Conservation (phyloP, 2,888 invertebrate species). For the Bhutanitis thaidina region DNA sequence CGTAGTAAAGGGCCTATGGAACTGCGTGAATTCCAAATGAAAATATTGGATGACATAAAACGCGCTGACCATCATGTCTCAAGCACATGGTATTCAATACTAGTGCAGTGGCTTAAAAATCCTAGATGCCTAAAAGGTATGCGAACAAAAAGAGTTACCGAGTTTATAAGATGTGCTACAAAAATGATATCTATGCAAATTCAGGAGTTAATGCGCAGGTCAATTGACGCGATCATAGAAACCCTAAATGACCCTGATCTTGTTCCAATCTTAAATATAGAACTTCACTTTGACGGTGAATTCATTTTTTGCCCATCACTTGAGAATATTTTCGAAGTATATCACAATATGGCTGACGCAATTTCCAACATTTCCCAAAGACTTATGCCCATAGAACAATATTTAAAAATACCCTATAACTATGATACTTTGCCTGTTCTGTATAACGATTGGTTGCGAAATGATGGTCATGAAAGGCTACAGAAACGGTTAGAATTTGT, state of each 20-base stretch:
- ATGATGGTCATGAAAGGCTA: constrained; percentile 74
- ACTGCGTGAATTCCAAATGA: constrained; percentile 51
- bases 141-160: constrained; percentile 52
- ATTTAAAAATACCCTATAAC: constrained; percentile 59
- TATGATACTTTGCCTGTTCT: constrained; percentile 77
- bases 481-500: constrained; percentile 71
- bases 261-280: constrained; percentile 82
- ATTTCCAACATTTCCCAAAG: constrained; percentile 79
- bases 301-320: constrained; percentile 81
- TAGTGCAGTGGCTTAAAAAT: constrained; percentile 69
- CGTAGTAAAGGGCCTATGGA: constrained; percentile 58
- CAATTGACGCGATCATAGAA: constrained; percentile 82
- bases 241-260: constrained; percentile 71
- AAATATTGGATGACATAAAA: constrained; percentile 60
- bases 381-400: constrained; percentile 79
- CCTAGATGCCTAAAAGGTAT: constrained; percentile 66
- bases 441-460: constrained; percentile 78
- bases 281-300: constrained; percentile 74
- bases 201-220: constrained; percentile 83
- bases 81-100: constrained; percentile 65
- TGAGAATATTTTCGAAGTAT: constrained; percentile 75
- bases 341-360: constrained; percentile 77
- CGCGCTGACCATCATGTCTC: constrained; percentile 65
- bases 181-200: constrained; percentile 80
- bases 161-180: constrained; percentile 63